phyloP scores from a whole-genome alignment of 64 coral and sea anemone genomes.

The Porites lutea region DNA sequence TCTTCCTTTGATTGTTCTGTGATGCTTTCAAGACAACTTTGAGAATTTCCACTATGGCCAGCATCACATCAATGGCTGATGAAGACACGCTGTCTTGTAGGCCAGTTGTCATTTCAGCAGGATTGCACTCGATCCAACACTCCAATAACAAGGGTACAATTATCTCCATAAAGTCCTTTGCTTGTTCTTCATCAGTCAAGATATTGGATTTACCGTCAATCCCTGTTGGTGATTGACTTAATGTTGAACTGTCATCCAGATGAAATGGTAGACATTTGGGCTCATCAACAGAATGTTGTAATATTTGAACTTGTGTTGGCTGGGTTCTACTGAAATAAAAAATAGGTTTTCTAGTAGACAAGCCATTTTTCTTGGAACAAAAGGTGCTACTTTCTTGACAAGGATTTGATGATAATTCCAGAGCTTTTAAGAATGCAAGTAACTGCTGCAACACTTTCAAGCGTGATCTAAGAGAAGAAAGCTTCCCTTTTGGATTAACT shows the following conservation, averaged over 20 bases:
- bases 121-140: conserved; percentile 95
- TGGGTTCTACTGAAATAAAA: conserved; percentile 9
- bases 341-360: background rate
- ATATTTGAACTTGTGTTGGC: conserved; percentile 50
- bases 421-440: conserved; percentile 71
- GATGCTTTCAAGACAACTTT: conserved; percentile 70
- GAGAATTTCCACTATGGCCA: conserved; percentile 65
- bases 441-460: conserved; percentile 77
- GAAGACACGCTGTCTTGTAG: conserved; percentile 50
- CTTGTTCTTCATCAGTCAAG: conserved; percentile 30
- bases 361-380: background rate
- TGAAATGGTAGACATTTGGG: conserved; percentile 8
- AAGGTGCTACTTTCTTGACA: background rate
- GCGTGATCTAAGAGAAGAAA: conserved; percentile 83
- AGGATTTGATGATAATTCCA: conserved; percentile 25
- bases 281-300: conserved; percentile 40
- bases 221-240: no score
- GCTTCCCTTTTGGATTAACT: conserved; percentile 81
- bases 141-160: conserved; percentile 89
- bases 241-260: background rate
- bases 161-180: conserved; percentile 67
- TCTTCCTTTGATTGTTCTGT: background rate
- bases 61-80: conserved; percentile 60
- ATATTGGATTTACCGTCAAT: conserved; percentile 1
- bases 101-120: conserved; percentile 71